Evolutionary conservation across 2,797 vertebrate genomes (phyloP).

Genomic region (Carapus acus): DNA sequence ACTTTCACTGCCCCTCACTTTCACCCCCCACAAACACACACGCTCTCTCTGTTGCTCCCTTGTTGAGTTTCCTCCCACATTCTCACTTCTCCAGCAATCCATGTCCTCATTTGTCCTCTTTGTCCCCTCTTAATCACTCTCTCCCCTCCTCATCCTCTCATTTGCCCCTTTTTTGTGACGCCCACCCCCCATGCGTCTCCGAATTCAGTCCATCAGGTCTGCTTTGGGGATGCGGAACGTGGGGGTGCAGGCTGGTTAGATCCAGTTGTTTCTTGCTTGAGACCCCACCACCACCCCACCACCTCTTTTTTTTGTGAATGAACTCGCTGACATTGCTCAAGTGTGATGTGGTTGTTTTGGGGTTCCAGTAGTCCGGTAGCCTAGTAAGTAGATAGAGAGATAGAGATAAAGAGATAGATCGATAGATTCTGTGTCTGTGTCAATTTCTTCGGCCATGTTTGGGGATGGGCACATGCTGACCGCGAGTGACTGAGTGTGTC

Average conservation of each 20-base stretch:
- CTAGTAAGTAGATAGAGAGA: too few species aligned
- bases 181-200: conserved; percentile 17
- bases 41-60: conserved; percentile 18
- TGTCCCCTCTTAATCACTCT: conserved; percentile 6
- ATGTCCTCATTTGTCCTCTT: conserved; percentile 12
- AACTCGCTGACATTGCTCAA: conserved; percentile 4
- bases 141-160: conserved; percentile 12
- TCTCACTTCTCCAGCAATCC: conserved; percentile 27
- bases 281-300: too few species aligned
- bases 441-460: too few species aligned
- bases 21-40: neutral
- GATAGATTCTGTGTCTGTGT: too few species aligned
- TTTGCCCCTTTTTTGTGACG: conserved; percentile 9
- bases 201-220: conserved; percentile 34
- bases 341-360: too few species aligned
- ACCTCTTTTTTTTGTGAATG: too few species aligned
- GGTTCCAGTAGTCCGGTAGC: too few species aligned
- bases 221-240: conserved; percentile 28
- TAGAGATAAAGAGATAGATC: neutral
- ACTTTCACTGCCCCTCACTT: conserved; percentile 28
- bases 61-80: conserved; percentile 40
- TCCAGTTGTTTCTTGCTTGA: too few species aligned
- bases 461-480: too few species aligned
- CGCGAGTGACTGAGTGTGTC: neutral
- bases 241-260: too few species aligned